These are phyloP conservation scores for Hozukius guyotensis DNA, from an alignment of 2,797 vertebrate species.

Conservation along the genomic window DNA sequence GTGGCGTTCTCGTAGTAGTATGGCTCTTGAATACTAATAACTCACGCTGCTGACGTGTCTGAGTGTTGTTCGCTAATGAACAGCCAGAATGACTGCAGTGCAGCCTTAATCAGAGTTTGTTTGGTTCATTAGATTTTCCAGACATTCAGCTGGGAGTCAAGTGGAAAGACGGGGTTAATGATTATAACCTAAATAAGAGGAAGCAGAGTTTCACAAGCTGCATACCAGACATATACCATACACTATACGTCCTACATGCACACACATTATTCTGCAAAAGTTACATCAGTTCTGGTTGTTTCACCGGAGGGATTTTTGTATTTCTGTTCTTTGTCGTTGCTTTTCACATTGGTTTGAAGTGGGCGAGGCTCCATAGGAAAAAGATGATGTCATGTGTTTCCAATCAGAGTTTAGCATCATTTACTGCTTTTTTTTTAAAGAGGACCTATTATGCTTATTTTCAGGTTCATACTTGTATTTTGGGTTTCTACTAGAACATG, in stretches of 20 bases:
- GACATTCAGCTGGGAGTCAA: constrained; percentile 33
- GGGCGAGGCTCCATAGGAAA: neutral
- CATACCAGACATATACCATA: neutral
- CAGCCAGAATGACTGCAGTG: constrained; percentile 1
- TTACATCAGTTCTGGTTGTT: neutral
- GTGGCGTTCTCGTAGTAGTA: constrained; percentile 1
- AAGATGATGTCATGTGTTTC: neutral
- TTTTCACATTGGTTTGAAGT: neutral
- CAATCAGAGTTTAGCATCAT: neutral
- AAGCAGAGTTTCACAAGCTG: neutral
- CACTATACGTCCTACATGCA: neutral
- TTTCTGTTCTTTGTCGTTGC: neutral
- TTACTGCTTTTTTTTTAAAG: neutral
- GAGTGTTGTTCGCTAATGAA: constrained; percentile 22
- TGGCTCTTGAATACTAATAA: constrained; percentile 40
- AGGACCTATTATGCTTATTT: neutral
- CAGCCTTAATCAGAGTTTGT: constrained; percentile 8
- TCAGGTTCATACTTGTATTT: no score
- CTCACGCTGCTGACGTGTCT: constrained; percentile 13
- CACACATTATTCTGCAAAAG: no score
- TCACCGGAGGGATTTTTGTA: neutral
- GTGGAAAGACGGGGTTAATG: constrained; percentile 15
- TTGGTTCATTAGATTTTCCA: constrained; percentile 34
- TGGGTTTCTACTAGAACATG: no score
- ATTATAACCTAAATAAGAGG: neutral